A percentile compares a stretch with the other conserved stretches of the same genome.
Evolutionary conservation across 2,888 invertebrate genomes (phyloP).

Genomic region (Oeneis ivallda): DNA sequence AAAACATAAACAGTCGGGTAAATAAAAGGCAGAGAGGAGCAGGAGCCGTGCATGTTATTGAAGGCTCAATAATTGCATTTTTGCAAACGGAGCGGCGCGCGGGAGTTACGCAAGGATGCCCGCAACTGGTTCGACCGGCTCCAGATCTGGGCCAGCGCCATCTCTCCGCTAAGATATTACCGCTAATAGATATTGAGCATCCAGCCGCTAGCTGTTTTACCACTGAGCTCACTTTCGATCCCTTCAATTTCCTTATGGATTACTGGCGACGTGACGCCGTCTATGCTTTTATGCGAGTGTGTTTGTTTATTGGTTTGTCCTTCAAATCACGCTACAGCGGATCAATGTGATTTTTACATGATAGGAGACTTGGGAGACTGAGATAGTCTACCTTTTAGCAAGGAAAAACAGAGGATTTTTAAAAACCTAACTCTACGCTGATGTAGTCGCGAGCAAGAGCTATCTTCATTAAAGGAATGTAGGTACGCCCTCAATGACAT

Average conservation of each 20-base stretch:
- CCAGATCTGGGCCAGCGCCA: constrained; percentile 76
- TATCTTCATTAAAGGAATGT: too few species aligned
- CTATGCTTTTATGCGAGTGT: background rate
- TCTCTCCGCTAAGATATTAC: constrained; percentile 74
- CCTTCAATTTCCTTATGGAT: constrained; percentile 48
- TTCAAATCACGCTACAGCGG: too few species aligned
- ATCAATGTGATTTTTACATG: too few species aligned
- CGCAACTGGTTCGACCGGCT: constrained; percentile 76
- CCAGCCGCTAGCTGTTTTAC: constrained; percentile 51
- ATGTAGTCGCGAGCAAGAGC: too few species aligned
- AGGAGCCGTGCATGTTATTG: constrained; percentile 58
- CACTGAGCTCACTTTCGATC: constrained; percentile 43
- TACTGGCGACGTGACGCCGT: constrained; percentile 12
- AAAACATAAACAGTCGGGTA: too few species aligned
- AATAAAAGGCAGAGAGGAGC: constrained; percentile 47
- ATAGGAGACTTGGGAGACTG: too few species aligned
- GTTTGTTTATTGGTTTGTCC: too few species aligned
- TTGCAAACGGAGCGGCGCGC: constrained; percentile 63
- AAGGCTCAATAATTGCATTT: constrained; percentile 73
- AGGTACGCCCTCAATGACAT: too few species aligned
- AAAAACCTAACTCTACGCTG: background rate
- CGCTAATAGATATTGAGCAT: constrained; percentile 75
- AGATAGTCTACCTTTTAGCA: too few species aligned
- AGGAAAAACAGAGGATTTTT: too few species aligned
- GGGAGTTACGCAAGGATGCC: constrained; percentile 74